Evolutionary conservation across 2,113 vertebrate genomes (phyloP), one percentile per base, ranked within the genome.

Genomic region (Abramis brama): DNA sequence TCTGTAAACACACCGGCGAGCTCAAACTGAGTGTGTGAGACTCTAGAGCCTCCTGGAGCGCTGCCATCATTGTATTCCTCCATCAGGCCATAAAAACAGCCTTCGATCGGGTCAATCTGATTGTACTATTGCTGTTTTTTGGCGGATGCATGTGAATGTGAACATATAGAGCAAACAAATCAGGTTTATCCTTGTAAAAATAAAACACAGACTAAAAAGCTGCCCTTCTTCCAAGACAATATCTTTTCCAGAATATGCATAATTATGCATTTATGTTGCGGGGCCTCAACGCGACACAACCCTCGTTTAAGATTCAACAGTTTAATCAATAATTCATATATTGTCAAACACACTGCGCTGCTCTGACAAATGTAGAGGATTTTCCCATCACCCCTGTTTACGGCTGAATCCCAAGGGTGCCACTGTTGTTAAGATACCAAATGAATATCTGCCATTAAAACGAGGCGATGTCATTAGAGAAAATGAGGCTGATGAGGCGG

Each of bases 321-420:
- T 87, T 85, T 25, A 82, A 87, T 87, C 71, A 89, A 89, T 85
- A 87, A 89, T 82, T 82, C 79, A 89, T 78, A 62, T 60, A 85
- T 83, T 50, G 81, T 86, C 76, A 86, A 85, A 89, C 88, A 57
- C 55, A 62, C 78, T 36, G 79, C 3, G 10, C n/a, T 1, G 17
- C 77, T 70, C 57, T 87, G 88, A 89, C 79, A 75, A 85, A 87
- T 73, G 71, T 80, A 12, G 55, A 52, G 62, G 80, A 57, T 82
- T 87, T 82, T 47, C 71, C 62, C 78, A 81, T 82, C 71, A 62
- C 62, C 75, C 77, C 76, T 79, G 62, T 82, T 79, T 59, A 86
- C 19, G 39, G 39, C 43, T 17, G 45, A 43, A 52, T 30, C 47
- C 21, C 55, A 50, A 60, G 50, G 25, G 85, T 64, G 17, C 12